Evolutionary conservation across 2,113 vertebrate species (phyloP).

Genomic region (cat (Felis catus)): DNA sequence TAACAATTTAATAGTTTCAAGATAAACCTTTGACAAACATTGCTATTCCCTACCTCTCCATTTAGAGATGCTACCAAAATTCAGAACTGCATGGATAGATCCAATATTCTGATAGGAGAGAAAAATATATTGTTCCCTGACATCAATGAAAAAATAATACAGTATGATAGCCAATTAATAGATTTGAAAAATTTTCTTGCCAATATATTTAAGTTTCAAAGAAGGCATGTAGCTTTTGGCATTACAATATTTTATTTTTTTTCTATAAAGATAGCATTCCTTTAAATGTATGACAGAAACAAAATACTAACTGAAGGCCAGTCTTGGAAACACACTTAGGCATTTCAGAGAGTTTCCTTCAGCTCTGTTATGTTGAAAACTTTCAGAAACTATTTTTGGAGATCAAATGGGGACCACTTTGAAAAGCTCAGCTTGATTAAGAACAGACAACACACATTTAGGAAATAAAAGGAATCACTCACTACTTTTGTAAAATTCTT

Average conservation of each 20-base stretch:
- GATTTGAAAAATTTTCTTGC: not conserved
- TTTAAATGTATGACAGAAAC: constrained; percentile 48
- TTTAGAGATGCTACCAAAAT: not conserved
- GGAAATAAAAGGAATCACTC: constrained; percentile 67
- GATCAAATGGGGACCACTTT: constrained; percentile 79
- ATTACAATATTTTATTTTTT: constrained; percentile 60
- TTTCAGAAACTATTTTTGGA: constrained; percentile 82
- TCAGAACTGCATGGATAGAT: not conserved
- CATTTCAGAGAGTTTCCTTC: constrained; percentile 68
- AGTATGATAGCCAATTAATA: not conserved
- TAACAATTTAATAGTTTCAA: not conserved
- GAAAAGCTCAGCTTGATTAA: constrained; percentile 83
- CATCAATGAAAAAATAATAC: not conserved
- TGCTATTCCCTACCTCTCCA: not conserved
- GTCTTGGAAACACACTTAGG: constrained; percentile 34
- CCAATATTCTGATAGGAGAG: not conserved
- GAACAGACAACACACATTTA: constrained; percentile 71
- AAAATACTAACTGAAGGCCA: constrained; percentile 72
- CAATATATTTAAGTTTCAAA: not conserved
- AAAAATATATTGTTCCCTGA: not conserved
- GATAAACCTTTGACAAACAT: not conserved
- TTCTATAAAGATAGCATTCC: not conserved
- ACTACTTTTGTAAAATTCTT: constrained; percentile 68
- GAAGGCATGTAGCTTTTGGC: not conserved
- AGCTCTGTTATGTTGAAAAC: constrained; percentile 67